These are phyloP conservation scores for Brevimyrus niger DNA, from an alignment of 2,113 vertebrate genomes.

Conservation along the genomic window DNA sequence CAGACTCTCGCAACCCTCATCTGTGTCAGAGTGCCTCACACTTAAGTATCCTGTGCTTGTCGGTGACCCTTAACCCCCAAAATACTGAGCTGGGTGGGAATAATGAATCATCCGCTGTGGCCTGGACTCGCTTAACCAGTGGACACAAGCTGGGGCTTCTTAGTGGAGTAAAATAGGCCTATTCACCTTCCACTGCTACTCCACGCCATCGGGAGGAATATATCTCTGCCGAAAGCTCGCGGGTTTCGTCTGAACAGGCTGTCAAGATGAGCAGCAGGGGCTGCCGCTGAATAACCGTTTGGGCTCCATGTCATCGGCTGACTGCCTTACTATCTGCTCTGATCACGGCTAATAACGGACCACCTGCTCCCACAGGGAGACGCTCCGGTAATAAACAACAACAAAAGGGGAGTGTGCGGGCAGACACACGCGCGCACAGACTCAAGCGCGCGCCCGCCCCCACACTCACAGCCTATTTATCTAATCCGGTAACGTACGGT, in stretches of 20 bases:
- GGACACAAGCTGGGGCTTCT: conserved; percentile 13
- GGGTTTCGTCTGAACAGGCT: conserved; percentile 53
- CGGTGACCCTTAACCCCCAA: conserved; percentile 34
- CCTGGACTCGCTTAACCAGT: conserved; percentile 23
- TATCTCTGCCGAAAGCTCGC: conserved; percentile 48
- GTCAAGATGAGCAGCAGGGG: conserved; percentile 51
- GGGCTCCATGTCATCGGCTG: conserved; percentile 36
- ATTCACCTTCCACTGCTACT: conserved; percentile 39
- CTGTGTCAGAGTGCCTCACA: neutral
- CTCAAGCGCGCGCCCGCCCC: neutral
- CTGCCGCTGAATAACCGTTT: conserved; percentile 38
- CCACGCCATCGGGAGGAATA: conserved; percentile 41
- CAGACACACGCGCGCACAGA: neutral
- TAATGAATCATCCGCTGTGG: conserved; percentile 41
- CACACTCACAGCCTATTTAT: neutral
- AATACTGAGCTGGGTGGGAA: conserved; percentile 18
- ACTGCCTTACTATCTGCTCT: neutral
- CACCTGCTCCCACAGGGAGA: conserved; percentile 14
- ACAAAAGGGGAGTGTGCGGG: neutral
- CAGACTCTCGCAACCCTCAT: neutral
- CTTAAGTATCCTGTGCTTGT: neutral
- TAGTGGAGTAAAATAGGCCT: conserved; percentile 43
- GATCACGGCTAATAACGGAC: conserved; percentile 6
- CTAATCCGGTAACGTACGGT: neutral
- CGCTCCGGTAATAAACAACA: neutral